Conservation (phyloP, 1,140 invertebrate genomes). For the Fopius arisanus region DNA sequence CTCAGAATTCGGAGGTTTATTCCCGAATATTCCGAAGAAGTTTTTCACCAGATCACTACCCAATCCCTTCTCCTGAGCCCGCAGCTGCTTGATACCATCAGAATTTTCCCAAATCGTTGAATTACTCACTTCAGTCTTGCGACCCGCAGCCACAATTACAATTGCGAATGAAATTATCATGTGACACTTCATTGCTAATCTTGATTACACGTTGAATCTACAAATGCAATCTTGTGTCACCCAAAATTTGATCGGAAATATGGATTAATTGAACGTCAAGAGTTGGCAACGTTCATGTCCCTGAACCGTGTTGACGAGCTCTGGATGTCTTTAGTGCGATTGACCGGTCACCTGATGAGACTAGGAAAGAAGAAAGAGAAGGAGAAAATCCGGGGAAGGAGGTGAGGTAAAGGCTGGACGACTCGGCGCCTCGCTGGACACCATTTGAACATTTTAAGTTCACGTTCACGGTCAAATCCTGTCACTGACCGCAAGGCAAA, state of each 20-base stretch:
- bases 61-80: conserved; percentile 31
- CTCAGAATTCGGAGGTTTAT: conserved; percentile 45
- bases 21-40: conserved; percentile 58
- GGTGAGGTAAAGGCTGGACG: background rate
- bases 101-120: conserved; percentile 28
- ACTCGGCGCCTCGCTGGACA: conserved; percentile 42
- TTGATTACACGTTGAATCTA: background rate
- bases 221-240: too few relatives aligned
- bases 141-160: background rate
- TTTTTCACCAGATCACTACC: conserved; percentile 42
- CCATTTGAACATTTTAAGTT: conserved; percentile 58
- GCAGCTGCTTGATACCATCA: conserved; percentile 25
- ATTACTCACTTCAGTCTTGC: conserved; percentile 22
- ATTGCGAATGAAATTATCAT: conserved; percentile 3
- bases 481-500: conserved; percentile 56
- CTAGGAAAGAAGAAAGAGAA: conserved; percentile 53
- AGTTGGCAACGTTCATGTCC: background rate
- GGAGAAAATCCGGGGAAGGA: conserved; percentile 43
- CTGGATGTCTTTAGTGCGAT: background rate
- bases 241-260: background rate
- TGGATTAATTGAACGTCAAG: background rate
- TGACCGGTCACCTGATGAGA: conserved; percentile 31
- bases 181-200: conserved; percentile 21
- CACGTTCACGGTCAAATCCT: conserved; percentile 56
- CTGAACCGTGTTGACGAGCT: background rate